A percentile compares a stretch with the other conserved stretches of the same genome.
Conservation (phyloP, 1,140 invertebrate species). For the Drosophila sucinea region DNA sequence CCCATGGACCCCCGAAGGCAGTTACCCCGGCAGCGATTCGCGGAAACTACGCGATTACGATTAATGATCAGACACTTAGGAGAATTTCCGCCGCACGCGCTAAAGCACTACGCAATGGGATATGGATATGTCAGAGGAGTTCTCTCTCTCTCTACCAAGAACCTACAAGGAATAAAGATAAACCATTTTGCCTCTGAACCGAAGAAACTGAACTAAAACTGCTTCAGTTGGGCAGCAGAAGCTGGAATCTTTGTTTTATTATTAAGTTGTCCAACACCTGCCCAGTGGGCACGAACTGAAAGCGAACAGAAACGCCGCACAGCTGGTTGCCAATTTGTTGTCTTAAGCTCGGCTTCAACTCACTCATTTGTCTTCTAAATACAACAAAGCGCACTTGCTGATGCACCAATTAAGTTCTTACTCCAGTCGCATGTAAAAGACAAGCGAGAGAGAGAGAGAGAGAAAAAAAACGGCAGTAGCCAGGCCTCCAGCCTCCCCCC, state of each 20-base stretch:
- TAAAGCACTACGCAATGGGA: conserved; percentile 48
- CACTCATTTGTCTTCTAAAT: conserved; percentile 58
- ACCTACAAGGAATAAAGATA: not conserved
- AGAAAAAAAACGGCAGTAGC: conserved; percentile 21
- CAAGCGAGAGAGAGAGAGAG: not conserved
- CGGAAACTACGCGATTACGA: conserved; percentile 62
- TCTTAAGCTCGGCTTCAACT: conserved; percentile 41
- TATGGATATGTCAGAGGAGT: conserved; percentile 2
- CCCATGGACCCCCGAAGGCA: not conserved
- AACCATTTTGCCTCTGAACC: not conserved
- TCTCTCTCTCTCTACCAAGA: not conserved
- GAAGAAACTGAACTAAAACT: too few species aligned
- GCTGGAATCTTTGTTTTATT: conserved; percentile 23
- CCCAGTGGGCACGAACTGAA: conserved; percentile 52
- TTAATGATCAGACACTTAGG: conserved; percentile 76
- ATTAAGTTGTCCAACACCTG: conserved; percentile 80
- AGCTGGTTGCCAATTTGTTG: conserved; percentile 79
- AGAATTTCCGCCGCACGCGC: conserved; percentile 68
- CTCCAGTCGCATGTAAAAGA: conserved; percentile 31
- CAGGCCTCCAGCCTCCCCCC: not conserved
- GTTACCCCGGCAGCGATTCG: conserved; percentile 3
- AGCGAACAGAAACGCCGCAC: conserved; percentile 43
- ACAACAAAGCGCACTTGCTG: conserved; percentile 31
- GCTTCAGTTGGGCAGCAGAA: not conserved
- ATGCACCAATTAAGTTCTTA: conserved; percentile 48